Conservation (phyloP, 2,113 vertebrate species). For the Butastur rufipennis region DNA sequence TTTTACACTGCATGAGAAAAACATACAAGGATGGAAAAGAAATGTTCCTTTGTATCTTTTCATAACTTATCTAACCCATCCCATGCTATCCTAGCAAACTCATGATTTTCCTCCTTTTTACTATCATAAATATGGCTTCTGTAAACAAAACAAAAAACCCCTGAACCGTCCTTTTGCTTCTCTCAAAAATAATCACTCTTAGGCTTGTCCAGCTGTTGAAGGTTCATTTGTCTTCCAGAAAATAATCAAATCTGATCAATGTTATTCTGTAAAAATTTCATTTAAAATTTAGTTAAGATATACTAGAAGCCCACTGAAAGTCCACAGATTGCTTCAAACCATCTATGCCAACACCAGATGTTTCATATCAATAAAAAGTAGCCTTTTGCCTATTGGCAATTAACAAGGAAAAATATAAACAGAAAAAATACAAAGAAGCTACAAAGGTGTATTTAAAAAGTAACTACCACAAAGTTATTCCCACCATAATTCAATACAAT, state of each 20-base stretch:
- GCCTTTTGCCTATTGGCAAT: not conserved
- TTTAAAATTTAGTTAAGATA: not conserved
- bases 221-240: not conserved
- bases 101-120: not conserved
- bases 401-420: not conserved
- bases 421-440: not conserved
- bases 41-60: not conserved
- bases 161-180: not conserved
- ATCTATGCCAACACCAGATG: not conserved
- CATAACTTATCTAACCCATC: not conserved
- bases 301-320: not conserved
- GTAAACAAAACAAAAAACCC: not conserved
- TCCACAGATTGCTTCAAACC: not conserved
- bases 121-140: not conserved
- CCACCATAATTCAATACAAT: not conserved
- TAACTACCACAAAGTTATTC: not conserved
- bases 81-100: not conserved
- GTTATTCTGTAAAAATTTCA: not conserved
- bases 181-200: not conserved
- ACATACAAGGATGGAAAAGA: not conserved
- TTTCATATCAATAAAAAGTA: not conserved
- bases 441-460: not conserved
- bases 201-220: not conserved
- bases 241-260: not conserved
- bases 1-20: slow-evolving; percentile 18